Base-by-base conservation (phyloP, 2,113 vertebrate species). In the Dipodomys stephensi region DNA sequence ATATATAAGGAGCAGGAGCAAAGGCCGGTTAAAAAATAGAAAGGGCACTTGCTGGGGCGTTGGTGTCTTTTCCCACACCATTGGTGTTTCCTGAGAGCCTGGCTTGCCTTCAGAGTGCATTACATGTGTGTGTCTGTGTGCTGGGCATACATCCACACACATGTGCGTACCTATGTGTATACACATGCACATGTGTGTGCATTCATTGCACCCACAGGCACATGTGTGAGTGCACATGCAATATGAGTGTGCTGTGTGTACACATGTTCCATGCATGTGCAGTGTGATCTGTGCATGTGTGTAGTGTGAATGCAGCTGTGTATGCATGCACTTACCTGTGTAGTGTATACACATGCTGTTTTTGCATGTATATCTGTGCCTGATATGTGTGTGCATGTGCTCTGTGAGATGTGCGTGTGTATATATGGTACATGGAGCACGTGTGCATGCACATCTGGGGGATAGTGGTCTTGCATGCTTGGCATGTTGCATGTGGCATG, bases 21-120 rank as follows among this genome's bases (percentile, higher is more conserved):
- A 35, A 65, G 62, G 18, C 65, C 35, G 35, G 35, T 35, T 44
- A 7, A 0, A 6, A 68, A 53, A 72, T 68, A 39, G 15, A 20
- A 57, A 94, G 65, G 9, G 20, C 4, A 2, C 39, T 64, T 35
- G 20, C 73, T 64, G 73, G n/a, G 65, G 81, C 69, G 20, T 49
- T 20, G 1, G 18, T 20, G 10, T 64, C 71, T 35, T 8, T 11
- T 62, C 20, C 23, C 4, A 2, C 0, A 0, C 65, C 25, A 32
- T 49, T 4, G 30, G 20, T 74, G 13, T 20, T 82, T 78, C 18
- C 15, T 30, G 15, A 71, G 74, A n/a, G 19, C 39, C 49, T n/a
- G 69, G 49, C 49, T 65, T 2, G 11, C 7, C 1, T 22, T 39
- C 69, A 46, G 28, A 11, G 53, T 4, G 12, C 0, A 2, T 11